These are phyloP conservation scores for Cephus sareptanus DNA, from an alignment of 2,888 invertebrate species.

Conservation along the genomic window DNA sequence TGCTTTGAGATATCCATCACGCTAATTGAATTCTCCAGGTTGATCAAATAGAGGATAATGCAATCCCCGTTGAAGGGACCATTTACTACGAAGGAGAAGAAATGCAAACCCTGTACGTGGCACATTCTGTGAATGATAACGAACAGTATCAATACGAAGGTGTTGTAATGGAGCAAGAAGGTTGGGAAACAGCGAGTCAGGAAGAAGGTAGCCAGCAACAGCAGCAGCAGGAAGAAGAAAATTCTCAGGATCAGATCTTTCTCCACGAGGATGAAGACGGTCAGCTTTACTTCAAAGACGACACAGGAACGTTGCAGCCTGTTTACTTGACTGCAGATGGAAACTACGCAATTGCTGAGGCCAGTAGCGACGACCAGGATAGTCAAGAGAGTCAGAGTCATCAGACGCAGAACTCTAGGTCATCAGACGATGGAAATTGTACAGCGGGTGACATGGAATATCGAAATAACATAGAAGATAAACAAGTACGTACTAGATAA, in stretches of 20 bases:
- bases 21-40: not conserved
- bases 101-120: conserved; percentile 57
- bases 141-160: conserved; percentile 50
- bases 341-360: conserved; percentile 61
- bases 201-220: conserved; percentile 32
- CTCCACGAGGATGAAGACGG: conserved; percentile 63
- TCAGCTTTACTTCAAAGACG: conserved; percentile 62
- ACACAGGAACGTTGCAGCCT: conserved; percentile 57
- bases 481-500: not conserved
- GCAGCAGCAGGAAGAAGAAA: conserved; percentile 29
- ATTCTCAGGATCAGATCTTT: conserved; percentile 56
- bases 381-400: conserved; percentile 35
- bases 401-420: conserved; percentile 29
- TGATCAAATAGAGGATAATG: conserved; percentile 51
- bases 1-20: not conserved
- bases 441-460: conserved; percentile 41
- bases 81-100: conserved; percentile 63
- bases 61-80: conserved; percentile 56
- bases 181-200: conserved; percentile 52
- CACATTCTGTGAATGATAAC: conserved; percentile 48
- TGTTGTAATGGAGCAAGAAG: conserved; percentile 43
- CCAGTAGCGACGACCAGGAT: conserved; percentile 52
- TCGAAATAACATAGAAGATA: not conserved
- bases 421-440: conserved; percentile 42
- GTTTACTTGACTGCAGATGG: conserved; percentile 62